Percentiles rank a stretch among this genome's conserved stretches.
These are phyloP conservation scores for Sturnus vulgaris DNA, from an alignment of 2,113 vertebrate genomes.

Conservation along the genomic window DNA sequence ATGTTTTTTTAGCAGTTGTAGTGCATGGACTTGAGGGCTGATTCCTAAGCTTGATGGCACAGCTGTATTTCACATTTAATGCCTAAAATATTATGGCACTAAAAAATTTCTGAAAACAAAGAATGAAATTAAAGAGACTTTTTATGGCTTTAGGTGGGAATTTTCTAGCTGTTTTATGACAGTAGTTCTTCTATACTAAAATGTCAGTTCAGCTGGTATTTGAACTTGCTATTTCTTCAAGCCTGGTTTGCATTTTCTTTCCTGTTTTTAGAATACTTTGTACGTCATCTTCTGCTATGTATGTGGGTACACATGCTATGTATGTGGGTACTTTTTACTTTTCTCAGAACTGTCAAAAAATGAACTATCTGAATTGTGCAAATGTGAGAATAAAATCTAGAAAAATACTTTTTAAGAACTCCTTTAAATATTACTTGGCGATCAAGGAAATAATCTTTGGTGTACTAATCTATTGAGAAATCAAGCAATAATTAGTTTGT, in stretches of 20 bases:
- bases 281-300: neutral
- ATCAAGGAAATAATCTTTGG: neutral
- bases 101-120: neutral
- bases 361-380: neutral
- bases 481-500: neutral
- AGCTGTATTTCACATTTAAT: neutral
- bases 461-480: neutral
- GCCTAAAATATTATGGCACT: neutral
- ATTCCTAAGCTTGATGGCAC: neutral
- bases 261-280: neutral
- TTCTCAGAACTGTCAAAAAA: neutral
- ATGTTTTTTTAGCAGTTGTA: neutral
- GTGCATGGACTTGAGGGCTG: neutral
- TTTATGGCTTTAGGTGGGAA: neutral
- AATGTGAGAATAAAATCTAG: neutral
- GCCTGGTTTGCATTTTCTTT: neutral
- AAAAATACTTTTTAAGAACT: neutral
- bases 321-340: neutral
- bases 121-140: neutral
- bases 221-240: constrained; percentile 16
- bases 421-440: neutral
- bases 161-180: neutral
- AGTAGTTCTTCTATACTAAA: neutral
- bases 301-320: neutral
- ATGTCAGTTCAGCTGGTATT: neutral